Evolutionary conservation across 2,888 invertebrate species (phyloP).

Genomic region (Steinernema scapterisci): DNA sequence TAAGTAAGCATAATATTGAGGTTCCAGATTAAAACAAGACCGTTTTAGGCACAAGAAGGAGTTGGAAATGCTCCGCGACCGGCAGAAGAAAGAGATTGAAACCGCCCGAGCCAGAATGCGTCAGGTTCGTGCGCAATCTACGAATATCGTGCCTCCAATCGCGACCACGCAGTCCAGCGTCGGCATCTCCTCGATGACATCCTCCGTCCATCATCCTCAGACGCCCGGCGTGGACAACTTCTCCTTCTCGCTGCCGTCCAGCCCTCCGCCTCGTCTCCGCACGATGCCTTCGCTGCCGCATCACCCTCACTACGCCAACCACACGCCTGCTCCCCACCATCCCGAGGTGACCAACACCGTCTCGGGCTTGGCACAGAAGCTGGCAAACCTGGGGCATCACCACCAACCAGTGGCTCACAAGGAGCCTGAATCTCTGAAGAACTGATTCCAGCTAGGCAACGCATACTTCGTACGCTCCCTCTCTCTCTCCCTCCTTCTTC

Average conservation of each 20-base stretch:
- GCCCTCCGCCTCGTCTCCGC: neutral
- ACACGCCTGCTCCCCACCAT: constrained; percentile 5
- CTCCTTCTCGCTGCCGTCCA: constrained; percentile 25
- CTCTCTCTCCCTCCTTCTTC: too few relatives aligned
- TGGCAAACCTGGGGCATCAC: neutral
- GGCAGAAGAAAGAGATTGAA: constrained; percentile 47
- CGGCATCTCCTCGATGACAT: neutral
- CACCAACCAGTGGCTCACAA: neutral
- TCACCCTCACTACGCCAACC: constrained; percentile 18
- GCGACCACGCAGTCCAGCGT: constrained; percentile 15
- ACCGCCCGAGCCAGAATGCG: constrained; percentile 34
- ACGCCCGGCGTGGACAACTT: neutral
- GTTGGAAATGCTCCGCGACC: constrained; percentile 38
- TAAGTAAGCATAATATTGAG: neutral
- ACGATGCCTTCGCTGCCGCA: neutral
- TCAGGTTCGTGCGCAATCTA: constrained; percentile 6
- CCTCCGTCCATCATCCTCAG: neutral
- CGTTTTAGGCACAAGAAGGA: constrained; percentile 43
- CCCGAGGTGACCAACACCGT: neutral
- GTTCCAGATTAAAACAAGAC: neutral
- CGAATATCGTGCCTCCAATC: neutral
- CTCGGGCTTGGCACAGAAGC: neutral
- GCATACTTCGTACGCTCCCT: too few relatives aligned
- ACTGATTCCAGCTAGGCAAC: neutral
- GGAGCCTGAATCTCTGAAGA: neutral